phyloP scores from a whole-genome alignment of 2,113 vertebrate genomes.

The Chunga burmeisteri region DNA sequence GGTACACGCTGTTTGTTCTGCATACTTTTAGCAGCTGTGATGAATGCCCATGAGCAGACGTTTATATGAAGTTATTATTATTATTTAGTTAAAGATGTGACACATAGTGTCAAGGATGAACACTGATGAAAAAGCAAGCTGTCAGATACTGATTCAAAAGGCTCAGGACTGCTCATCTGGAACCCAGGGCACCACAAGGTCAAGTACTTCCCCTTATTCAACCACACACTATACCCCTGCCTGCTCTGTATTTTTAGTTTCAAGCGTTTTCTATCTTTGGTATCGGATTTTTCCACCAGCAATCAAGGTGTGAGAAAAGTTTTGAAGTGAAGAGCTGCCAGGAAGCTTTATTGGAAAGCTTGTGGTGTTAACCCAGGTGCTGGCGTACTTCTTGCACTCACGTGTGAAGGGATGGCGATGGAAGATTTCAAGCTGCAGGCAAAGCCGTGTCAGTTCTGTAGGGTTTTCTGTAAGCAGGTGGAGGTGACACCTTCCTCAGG shows the following conservation, averaged over 20 bases:
- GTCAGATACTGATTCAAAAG: background rate
- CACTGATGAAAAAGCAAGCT: background rate
- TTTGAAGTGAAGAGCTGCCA: background rate
- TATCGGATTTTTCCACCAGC: background rate
- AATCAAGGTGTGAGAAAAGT: background rate
- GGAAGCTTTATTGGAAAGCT: background rate
- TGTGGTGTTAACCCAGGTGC: background rate
- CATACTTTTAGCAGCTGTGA: background rate
- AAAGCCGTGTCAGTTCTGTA: background rate
- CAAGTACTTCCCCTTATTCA: conserved; percentile 52
- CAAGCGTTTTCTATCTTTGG: background rate
- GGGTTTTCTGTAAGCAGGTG: background rate
- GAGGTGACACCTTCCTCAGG: background rate
- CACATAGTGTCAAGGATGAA: background rate
- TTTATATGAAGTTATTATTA: background rate
- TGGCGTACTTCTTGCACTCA: fast-evolving
- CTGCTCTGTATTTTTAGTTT: conserved; percentile 3
- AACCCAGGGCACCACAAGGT: background rate
- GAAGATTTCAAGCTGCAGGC: background rate
- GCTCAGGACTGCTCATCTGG: conserved; percentile 32
- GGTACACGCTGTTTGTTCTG: background rate
- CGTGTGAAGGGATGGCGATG: background rate
- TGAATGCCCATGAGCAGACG: background rate
- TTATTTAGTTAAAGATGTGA: background rate
- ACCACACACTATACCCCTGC: conserved; percentile 3